Conservation (phyloP, 2,797 vertebrate species). For the Chanos chanos region DNA sequence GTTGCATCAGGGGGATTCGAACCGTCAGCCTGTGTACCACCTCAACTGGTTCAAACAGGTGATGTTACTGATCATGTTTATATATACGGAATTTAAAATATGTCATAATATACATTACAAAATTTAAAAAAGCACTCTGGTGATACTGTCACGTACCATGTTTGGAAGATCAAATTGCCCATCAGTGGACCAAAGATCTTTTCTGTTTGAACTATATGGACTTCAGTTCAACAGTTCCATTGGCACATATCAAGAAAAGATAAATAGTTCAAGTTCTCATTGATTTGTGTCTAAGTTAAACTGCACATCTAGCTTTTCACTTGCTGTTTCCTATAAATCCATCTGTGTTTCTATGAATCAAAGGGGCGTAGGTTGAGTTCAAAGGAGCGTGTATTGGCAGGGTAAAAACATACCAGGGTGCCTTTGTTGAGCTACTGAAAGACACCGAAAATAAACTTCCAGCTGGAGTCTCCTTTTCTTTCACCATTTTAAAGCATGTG, state of each 20-base stretch:
- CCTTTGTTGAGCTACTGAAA: conserved; percentile 22
- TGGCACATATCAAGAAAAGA: too few species aligned
- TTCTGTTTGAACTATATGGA: background rate
- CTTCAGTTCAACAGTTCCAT: too few species aligned
- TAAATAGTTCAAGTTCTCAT: background rate
- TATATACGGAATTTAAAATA: background rate
- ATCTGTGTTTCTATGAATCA: conserved; percentile 20
- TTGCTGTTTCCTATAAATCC: conserved; percentile 18
- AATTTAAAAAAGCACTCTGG: too few species aligned
- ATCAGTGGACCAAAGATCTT: background rate
- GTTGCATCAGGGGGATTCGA: too few species aligned
- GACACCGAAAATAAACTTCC: background rate
- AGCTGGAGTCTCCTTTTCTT: background rate
- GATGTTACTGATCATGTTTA: background rate
- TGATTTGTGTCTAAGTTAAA: conserved; percentile 11
- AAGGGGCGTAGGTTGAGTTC: background rate
- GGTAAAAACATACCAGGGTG: conserved; percentile 26
- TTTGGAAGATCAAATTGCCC: too few species aligned
- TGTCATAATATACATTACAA: too few species aligned
- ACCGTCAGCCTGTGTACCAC: too few species aligned
- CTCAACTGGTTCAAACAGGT: background rate
- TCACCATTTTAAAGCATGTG: conserved; percentile 5
- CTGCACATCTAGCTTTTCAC: conserved; percentile 5
- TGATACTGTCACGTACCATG: too few species aligned
- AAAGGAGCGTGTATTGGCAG: conserved; percentile 17